Evolutionary conservation across 2,113 vertebrate genomes (phyloP).

Genomic region (Pteropus alecto): DNA sequence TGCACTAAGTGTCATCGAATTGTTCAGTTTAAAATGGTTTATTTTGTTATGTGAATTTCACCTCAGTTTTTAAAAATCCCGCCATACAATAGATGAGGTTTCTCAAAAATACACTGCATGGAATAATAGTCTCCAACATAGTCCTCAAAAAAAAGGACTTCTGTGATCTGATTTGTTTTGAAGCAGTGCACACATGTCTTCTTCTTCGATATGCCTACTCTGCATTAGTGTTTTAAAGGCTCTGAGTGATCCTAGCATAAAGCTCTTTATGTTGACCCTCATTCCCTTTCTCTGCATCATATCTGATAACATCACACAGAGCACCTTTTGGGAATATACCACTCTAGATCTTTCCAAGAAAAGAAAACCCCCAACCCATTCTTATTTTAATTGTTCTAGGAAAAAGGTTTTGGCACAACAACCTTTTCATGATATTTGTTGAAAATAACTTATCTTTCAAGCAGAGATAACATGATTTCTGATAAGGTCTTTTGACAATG

Average conservation of each 20-base stretch:
- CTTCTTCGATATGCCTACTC: neutral
- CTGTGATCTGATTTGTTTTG: neutral
- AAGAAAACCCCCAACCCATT: neutral
- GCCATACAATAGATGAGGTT: neutral
- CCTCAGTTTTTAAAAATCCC: neutral
- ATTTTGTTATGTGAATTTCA: neutral
- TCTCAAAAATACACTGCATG: neutral
- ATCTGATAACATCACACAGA: neutral
- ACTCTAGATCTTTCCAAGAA: neutral
- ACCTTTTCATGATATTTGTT: neutral
- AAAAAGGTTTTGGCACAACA: neutral
- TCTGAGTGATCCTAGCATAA: neutral
- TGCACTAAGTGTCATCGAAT: neutral
- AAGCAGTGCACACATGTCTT: neutral
- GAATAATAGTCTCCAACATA: neutral
- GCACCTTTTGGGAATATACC: neutral
- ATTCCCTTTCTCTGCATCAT: neutral
- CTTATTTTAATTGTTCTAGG: neutral
- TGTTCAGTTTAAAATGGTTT: neutral
- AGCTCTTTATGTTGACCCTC: neutral
- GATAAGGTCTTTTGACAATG: neutral
- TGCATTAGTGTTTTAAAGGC: neutral
- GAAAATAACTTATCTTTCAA: conserved; percentile 17
- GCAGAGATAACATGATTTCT: neutral
- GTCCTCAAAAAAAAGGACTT: neutral